Evolutionary conservation across 2,888 invertebrate species (phyloP), one percentile per base, ranked within the genome.

Genomic region (Himalopsyche anomala): DNA sequence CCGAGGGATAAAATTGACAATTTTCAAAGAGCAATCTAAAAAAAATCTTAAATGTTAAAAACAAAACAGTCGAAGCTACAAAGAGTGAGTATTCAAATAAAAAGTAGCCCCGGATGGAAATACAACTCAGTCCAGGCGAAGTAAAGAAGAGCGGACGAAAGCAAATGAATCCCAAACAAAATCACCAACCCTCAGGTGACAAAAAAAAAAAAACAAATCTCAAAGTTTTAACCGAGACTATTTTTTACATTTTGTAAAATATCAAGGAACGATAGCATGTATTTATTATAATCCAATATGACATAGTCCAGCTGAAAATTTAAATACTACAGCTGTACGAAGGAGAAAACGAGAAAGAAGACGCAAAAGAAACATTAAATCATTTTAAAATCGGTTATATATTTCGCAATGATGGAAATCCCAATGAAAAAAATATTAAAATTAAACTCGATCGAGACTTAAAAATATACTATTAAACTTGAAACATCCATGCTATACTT

Each of bases 391-490:
- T 55, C 40, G 80, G 80, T 85, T 85, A 83, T 38, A 85, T 55
- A 80, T 85, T 85, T 80, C 82, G 83, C 80, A 85, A 80, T 83
- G 55, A 85, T 86, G 82, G 74, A 74, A 74, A 74, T 74, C 82
- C 82, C 79, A 86, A 85, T 36, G 36, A 74, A 74, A 62, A 86
- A 82, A 85, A 82, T 84, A 86, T 85, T 86, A 83, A 87, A 87
- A 84, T 85, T 83, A 86, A 84, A 88, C 87, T 87, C 88, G 83
- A 86, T 86, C 74, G 87, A 88, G 88, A 87, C 88, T 88, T 88
- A 88, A 88, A 87, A 87, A 85, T 88, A 88, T 87, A 87, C 85
- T 85, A 88, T 88, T 85, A 85, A 86, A 84, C 82, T 85, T 85
- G 87, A 87, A 86, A 88, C 87, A 87, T 88, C 86, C 87, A 87